These are phyloP conservation scores for Pollachius pollachius DNA, from an alignment of 2,113 vertebrate species.

Conservation along the genomic window DNA sequence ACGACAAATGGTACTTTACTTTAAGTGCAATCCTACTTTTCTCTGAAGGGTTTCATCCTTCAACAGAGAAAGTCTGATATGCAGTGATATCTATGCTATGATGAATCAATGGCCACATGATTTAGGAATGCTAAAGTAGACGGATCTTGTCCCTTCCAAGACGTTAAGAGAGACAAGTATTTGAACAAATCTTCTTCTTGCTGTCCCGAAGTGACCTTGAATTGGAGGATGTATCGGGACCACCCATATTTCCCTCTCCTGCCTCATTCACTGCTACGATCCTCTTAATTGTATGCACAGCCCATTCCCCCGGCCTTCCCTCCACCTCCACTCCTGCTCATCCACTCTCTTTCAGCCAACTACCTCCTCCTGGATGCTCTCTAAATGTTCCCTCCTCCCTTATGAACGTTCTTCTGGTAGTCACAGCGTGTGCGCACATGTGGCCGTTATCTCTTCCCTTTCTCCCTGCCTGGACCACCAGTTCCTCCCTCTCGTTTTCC, in stretches of 20 bases:
- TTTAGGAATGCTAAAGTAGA: not conserved
- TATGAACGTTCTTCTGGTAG: too few relatives aligned
- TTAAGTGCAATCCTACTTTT: too few relatives aligned
- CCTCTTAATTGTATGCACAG: not conserved
- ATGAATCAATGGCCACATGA: too few relatives aligned
- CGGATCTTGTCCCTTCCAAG: constrained; percentile 17
- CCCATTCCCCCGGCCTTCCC: not conserved
- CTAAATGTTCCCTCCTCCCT: not conserved
- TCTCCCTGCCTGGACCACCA: not conserved
- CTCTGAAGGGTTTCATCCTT: too few relatives aligned
- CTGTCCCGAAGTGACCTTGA: constrained; percentile 1
- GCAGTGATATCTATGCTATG: too few relatives aligned
- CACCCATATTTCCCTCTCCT: not conserved
- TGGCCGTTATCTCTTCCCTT: not conserved
- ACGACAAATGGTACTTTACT: too few relatives aligned
- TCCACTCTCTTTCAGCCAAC: not conserved
- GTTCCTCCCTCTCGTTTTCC: constrained; percentile 7
- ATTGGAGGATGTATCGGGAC: not conserved
- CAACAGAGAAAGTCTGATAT: too few relatives aligned
- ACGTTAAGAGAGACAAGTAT: not conserved
- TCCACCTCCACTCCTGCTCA: not conserved
- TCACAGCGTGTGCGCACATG: not conserved
- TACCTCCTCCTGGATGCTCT: not conserved
- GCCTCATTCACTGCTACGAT: not conserved
- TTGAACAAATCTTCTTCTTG: too few relatives aligned